Conservation (phyloP, 2,888 invertebrate species). For the Eurytoma adleriae region DNA sequence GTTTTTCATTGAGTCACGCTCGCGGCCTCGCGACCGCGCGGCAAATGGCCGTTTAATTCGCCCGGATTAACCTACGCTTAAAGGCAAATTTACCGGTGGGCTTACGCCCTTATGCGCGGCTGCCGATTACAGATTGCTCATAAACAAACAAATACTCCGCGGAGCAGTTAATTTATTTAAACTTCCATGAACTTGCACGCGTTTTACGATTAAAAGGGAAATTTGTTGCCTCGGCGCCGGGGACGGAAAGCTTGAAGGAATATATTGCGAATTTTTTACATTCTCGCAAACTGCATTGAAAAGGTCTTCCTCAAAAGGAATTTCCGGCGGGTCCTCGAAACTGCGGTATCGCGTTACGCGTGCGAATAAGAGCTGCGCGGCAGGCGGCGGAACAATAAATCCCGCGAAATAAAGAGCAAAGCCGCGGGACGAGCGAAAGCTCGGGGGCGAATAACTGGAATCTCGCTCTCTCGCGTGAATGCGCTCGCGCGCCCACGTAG, state of each 20-base stretch:
- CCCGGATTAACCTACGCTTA: slow-evolving; percentile 40
- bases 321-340: background rate
- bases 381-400: slow-evolving; percentile 39
- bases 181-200: too few species aligned
- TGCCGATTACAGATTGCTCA: background rate
- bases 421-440: background rate
- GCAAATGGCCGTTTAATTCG: slow-evolving; percentile 48
- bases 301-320: too few species aligned
- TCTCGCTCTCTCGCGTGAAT: background rate
- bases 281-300: too few species aligned
- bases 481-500: background rate
- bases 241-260: too few species aligned
- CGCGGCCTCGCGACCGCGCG: too few species aligned
- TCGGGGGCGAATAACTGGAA: background rate
- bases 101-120: background rate
- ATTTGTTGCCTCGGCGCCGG: too few species aligned
- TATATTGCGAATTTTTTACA: too few species aligned
- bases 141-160: too few species aligned
- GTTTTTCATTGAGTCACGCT: slow-evolving; percentile 48
- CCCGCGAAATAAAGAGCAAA: slow-evolving; percentile 48
- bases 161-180: background rate
- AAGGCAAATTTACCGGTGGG: slow-evolving; percentile 41
- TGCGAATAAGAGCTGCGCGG: background rate
- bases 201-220: too few species aligned
- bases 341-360: slow-evolving; percentile 20